Evolutionary conservation across 2,888 invertebrate species (phyloP), one percentile per base, ranked within the genome.

Genomic region (Volucella zonaria): DNA sequence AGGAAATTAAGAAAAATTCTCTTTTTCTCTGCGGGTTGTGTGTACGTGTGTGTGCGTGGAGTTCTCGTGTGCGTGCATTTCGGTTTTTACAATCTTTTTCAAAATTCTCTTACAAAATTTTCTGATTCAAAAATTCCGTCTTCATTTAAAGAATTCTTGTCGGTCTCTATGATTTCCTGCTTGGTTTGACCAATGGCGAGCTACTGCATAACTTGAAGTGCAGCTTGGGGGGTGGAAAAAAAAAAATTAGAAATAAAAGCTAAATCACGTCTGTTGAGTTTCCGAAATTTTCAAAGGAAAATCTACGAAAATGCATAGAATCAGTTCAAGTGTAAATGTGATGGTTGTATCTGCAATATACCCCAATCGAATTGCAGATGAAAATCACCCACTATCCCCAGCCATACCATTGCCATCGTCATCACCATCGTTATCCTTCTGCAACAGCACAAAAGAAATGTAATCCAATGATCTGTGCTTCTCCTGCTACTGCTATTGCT

Each of bases 391-490:
- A 68, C 82, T 38, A 51, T 71, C 43, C 38, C 64, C 38, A 64
- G 15, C 47, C 70, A 56, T 31, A 6, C 42, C 51, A 31, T 31
- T 31, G 56, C 42, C 79, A 61, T 14, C 49, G 67, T 45, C 43
- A 56, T 14, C 54, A 45, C 62, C 80, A 73, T 42, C 42, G 40
- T 58, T 73, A 73, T 77, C 56, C 56, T 61, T 54, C 62, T 59
- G 52, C 73, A 74, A 61, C 67, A 80, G 62, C 52, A 82, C 74
- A 52, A 11, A 74, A 64, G 47, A 73, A 62, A 78, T 76, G 61
- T 82, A 82, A 77, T 82, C 77, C 81, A 73, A 77, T 67, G 82
- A 82, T 77, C 82, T 82, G 77, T 77, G 61, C 82, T 73, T 31
- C 49, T 74, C 12, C 82, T 64, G 62, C 68, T 31, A 31, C 6